Base-by-base conservation (phyloP, 2,113 vertebrate species). In the Hoplias malabaricus region DNA sequence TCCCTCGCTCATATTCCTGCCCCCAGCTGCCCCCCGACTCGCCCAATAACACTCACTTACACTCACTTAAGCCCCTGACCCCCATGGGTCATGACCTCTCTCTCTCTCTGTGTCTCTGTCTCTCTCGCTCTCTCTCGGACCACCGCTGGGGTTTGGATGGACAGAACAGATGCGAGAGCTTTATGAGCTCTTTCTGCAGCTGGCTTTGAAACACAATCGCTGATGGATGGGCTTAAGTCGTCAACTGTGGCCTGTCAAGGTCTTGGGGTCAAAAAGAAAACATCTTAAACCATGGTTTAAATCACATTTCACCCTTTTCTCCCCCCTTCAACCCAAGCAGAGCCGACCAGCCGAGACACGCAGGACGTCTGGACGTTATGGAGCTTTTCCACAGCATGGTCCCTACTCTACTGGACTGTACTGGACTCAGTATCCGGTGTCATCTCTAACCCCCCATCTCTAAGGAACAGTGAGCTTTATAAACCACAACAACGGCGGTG, bases 161-260 rank as follows among this genome's bases (percentile, higher is more conserved):
- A 80, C 57, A 36, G 40, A 70, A 77, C 74, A 83, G 82, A 83
- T 83, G 82, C 63, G n/a, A 9, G 42, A 10, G 54, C 54, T 83
- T 80, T 73, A 78, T 69, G 31, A 34, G 21, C 12, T 69, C n/a
- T 69, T 69, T 69, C 31, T 33, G 27, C 19, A 48, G 66, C 27
- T 16, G 33, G 38, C 36, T 69, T 62, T 69, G 82, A 77, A 80
- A 80, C 69, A 23, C 5, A 34, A 80, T 74, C 61, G 3, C 43
- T 46, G 43, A 80, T 11, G 72, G 40, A 80, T 42, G 56, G 54
- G 56, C 33, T 21, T 75, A 75, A 70, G 50, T 75, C 66, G 75
- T 54, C 16, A 25, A 33, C 54, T 8, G n/a, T 33, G 25, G 16
- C 29, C 25, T 33, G 65, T 59, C 79, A 80, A 36, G 31, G 4